Base-by-base conservation (phyloP, 2,113 vertebrate genomes). In the Polypterus senegalus region DNA sequence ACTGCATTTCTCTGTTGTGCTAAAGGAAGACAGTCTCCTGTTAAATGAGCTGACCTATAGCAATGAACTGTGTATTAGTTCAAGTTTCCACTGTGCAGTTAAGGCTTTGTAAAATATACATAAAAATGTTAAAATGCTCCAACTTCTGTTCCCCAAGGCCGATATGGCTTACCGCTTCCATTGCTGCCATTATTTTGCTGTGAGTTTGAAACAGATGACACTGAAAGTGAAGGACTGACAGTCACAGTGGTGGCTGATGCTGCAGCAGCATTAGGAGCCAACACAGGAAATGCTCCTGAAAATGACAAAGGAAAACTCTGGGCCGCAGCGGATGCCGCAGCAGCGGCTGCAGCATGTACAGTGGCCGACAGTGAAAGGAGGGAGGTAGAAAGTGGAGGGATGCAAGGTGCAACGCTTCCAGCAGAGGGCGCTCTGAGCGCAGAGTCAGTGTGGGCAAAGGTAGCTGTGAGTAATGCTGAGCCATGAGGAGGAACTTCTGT, bases 111-210 rank as follows among this genome's bases (percentile, higher is more conserved):
- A 27, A 27, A 27, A 27, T 27, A 27, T 27, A 27, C 27, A 27
- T 27, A 27, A 27, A 27, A 27, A 60, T 48, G 57, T 86, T 78
- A 96, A 66, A 95, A 93, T 1, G 91, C 92, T 64, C 94, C 94
- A 7, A 97, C 93, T 81, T 97, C 92, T 4, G 90, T 92, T 44
- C 92, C 92, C 94, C 93, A 97, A 1, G 92, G 93, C 4, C 91
- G 79, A 79, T 94, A 91, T 0, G 91, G 91, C 75, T 90, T 94
- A 49, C 77, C 73, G 72, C 61, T 74, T 63, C 71, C 62, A 60
- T 75, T 78, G 4, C 81, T 83, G 3, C 65, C 54, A 67, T 74
- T 71, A 0, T 79, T 70, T 71, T 86, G 88, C 76, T 81, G 90
- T 6, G 89, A 83, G 58, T 82, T 79, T 60, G 88, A 69, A 0